A percentile compares a stretch with the other conserved stretches of the same genome.
phyloP scores from a whole-genome alignment of 2,797 vertebrate genomes.

The Sylvilagus floridanus region DNA sequence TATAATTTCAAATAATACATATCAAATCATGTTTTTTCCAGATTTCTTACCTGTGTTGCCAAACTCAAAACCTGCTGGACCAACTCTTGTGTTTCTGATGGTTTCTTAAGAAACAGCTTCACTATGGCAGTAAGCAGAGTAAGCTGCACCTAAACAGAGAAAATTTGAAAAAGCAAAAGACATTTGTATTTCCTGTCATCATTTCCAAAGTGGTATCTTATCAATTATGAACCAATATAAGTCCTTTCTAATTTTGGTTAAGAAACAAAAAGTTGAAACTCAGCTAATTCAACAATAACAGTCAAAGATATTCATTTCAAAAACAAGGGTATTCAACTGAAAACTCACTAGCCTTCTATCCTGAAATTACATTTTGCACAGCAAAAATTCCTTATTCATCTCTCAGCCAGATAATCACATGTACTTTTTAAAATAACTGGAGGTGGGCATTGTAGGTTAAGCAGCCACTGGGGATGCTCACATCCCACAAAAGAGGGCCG shows the following conservation, averaged over 20 bases:
- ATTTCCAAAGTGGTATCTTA: conserved; percentile 17
- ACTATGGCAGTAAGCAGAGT: conserved; percentile 98
- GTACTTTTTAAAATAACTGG: neutral
- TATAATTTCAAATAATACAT: conserved; percentile 7
- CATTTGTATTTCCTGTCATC: neutral
- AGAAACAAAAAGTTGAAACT: conserved; percentile 46
- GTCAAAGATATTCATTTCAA: conserved; percentile 8
- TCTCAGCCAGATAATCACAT: conserved; percentile 29
- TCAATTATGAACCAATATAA: neutral
- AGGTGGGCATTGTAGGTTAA: too few species aligned
- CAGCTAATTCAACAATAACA: neutral
- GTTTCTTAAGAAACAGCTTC: conserved; percentile 98
- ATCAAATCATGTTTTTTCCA: neutral
- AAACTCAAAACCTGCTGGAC: conserved; percentile 98
- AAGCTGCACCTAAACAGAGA: conserved; percentile 93
- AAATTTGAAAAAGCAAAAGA: conserved; percentile 50
- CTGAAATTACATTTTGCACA: neutral
- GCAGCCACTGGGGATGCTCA: too few species aligned
- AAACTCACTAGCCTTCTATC: conserved; percentile 23
- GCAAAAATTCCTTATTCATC: conserved; percentile 43
- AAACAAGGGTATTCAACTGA: neutral
- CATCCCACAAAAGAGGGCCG: too few species aligned
- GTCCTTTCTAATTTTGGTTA: conserved; percentile 26
- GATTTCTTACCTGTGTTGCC: conserved; percentile 94
- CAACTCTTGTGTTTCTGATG: conserved; percentile 98